A percentile compares a stretch with the other conserved stretches of the same genome.
Conservation (phyloP, 2,797 vertebrate species). For the Epinephelus malabaricus region DNA sequence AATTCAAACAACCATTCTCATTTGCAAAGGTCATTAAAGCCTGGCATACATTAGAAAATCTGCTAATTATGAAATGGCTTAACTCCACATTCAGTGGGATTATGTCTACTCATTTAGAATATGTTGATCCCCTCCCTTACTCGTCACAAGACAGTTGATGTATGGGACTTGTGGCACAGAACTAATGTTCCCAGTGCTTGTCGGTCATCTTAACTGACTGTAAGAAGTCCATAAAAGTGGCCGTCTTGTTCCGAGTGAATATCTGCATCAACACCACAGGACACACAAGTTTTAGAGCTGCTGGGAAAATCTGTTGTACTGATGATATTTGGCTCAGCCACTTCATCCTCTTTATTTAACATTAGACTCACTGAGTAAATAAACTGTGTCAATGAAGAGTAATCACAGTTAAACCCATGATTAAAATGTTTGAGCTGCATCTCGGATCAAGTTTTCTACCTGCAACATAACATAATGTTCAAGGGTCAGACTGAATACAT, state of each 20-base stretch:
- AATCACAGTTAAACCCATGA: constrained; percentile 23
- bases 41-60: constrained; percentile 87
- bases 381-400: constrained; percentile 22
- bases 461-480: background rate
- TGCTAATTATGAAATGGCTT: constrained; percentile 89
- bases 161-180: constrained; percentile 83
- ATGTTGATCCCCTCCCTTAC: constrained; percentile 83
- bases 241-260: constrained; percentile 57
- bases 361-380: constrained; percentile 18
- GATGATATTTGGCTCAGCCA: constrained; percentile 46
- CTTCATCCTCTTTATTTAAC: constrained; percentile 47
- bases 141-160: constrained; percentile 82
- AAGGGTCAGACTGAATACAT: constrained; percentile 3
- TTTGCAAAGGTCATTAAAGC: constrained; percentile 88
- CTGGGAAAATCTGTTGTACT: constrained; percentile 48
- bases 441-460: background rate
- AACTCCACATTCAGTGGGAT: constrained; percentile 87
- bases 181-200: constrained; percentile 83
- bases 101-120: constrained; percentile 86
- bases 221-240: constrained; percentile 78
- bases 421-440: constrained; percentile 7
- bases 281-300: constrained; percentile 52
- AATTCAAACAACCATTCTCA: constrained; percentile 87
- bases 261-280: constrained; percentile 60
- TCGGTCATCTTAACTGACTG: constrained; percentile 85